Evolutionary conservation across 1,140 invertebrate species (phyloP), one percentile per base, ranked within the genome.

Genomic region (Zaprionus lachaisei): DNA sequence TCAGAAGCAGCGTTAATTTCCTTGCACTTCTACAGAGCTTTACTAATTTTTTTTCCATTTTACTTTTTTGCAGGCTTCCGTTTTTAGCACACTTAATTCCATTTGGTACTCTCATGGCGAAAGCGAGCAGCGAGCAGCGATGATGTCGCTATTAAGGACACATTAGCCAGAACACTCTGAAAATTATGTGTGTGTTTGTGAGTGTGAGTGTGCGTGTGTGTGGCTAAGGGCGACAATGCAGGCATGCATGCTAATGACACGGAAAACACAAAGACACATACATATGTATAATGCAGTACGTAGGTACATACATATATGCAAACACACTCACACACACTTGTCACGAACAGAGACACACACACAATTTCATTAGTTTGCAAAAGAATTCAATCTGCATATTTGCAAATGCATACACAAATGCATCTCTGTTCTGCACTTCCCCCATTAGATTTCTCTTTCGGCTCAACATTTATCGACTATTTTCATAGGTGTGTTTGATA

Each of bases 111-210:
- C 72, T 28, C 47, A 61, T 67, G 41, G 77, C 69, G 67, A 26
- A 80, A 22, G 64, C 73, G 67, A 55, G 65, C 58, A 55, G 34
- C 81, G 78, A 61, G 65, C 58, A 55, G 26, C 81, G 78, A 81
- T 89, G 84, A 89, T 87, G 83, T 80, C 81, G 83, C 84, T 87
- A 87, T 87, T 87, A 87, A 87, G 83, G 84, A 89, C 83, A 87
- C 83, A 87, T 87, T 87, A 87, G 83, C 75, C 72, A 78, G 84
- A 64, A 80, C 77, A 85, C 75, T 85, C 75, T 83, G 57, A 81
- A 81, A 89, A 89, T 87, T 87, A 89, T 87, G 81, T 87, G 56
- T 64, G 56, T 34, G 38, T 24, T 20, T 24, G 47, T 51, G 20
- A 22, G 20, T 49, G 17, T 49, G 47, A 2, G 47, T 22, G 11